Evolutionary conservation across 2,888 invertebrate species (phyloP).

Genomic region (Lepeophtheirus nordmannii): DNA sequence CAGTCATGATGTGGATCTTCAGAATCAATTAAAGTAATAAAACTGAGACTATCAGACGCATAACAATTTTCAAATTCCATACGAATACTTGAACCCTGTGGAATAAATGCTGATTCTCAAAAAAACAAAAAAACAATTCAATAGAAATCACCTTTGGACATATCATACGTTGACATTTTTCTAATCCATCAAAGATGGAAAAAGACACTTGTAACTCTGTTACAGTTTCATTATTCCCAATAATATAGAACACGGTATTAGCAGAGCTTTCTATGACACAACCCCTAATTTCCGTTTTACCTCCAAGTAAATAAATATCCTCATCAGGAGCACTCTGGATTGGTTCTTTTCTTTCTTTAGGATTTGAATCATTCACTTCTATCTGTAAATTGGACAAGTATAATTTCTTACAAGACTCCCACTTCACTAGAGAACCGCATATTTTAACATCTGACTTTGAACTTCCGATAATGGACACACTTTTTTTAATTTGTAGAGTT

Average conservation of each 20-base stretch:
- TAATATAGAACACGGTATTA: not conserved
- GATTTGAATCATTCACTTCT: not conserved
- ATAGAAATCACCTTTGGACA: not conserved
- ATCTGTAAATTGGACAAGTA: not conserved
- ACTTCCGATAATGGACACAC: not conserved
- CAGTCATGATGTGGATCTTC: not conserved
- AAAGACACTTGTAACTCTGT: not conserved
- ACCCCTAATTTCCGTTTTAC: not conserved
- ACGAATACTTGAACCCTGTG: not conserved
- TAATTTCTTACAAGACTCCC: not conserved
- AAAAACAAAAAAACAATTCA: not conserved
- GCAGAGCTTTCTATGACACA: not conserved
- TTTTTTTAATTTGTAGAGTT: slow-evolving; percentile 4
- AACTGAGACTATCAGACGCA: not conserved
- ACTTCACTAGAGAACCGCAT: not conserved
- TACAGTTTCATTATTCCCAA: not conserved
- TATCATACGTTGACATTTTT: not conserved
- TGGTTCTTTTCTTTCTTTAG: not conserved
- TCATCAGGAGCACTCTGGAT: not conserved
- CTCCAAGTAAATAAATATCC: not conserved
- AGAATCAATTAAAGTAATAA: not conserved
- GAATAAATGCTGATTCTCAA: not conserved
- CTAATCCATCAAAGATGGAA: slow-evolving; percentile 4
- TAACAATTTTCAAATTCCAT: not conserved
- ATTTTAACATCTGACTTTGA: slow-evolving; percentile 6